These are phyloP conservation scores for Drosophila seclusa DNA, from an alignment of 2,888 invertebrate species.

Conservation along the genomic window DNA sequence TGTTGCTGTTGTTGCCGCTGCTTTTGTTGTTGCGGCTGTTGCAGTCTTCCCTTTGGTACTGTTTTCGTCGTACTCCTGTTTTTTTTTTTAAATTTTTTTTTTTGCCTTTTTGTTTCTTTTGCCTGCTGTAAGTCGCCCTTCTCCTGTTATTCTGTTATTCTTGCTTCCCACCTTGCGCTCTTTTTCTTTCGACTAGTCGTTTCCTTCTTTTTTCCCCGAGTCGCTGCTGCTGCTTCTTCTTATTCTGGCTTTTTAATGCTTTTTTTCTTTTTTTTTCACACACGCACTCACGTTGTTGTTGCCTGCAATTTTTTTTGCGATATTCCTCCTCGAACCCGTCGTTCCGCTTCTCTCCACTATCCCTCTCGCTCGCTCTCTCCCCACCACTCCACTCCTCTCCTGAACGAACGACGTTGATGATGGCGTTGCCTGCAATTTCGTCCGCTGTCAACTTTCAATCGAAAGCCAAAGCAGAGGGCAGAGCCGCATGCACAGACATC, in stretches of 20 bases:
- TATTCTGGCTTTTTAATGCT: slow-evolving; percentile 51
- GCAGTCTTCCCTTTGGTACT: slow-evolving; percentile 31
- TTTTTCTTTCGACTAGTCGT: slow-evolving; percentile 42
- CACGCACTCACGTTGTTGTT: slow-evolving; percentile 68
- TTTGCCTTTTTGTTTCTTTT: slow-evolving; percentile 22
- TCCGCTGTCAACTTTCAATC: slow-evolving; percentile 44
- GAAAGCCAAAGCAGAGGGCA: slow-evolving; percentile 20
- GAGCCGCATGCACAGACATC: slow-evolving; percentile 43
- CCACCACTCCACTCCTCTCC: slow-evolving; percentile 12
- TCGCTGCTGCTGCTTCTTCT: slow-evolving; percentile 35
- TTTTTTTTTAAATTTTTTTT: slow-evolving; percentile 10
- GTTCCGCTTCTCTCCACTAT: slow-evolving; percentile 29
- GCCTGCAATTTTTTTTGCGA: slow-evolving; percentile 59
- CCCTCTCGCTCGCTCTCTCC: not conserved
- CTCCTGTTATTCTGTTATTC: slow-evolving; percentile 42
- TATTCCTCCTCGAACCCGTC: slow-evolving; percentile 58
- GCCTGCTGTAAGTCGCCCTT: slow-evolving; percentile 40
- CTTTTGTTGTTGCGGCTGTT: slow-evolving; percentile 6
- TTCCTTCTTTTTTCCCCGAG: slow-evolving; percentile 34
- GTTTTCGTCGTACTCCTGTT: slow-evolving; percentile 37
- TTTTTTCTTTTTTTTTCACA: slow-evolving; percentile 41
- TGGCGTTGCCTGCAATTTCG: slow-evolving; percentile 53
- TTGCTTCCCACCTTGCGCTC: slow-evolving; percentile 51
- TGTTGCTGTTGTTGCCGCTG: slow-evolving; percentile 24
- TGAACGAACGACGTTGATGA: slow-evolving; percentile 25